These are phyloP conservation scores for Sylvia borin DNA, from an alignment of 2,797 vertebrate genomes.

Conservation along the genomic window DNA sequence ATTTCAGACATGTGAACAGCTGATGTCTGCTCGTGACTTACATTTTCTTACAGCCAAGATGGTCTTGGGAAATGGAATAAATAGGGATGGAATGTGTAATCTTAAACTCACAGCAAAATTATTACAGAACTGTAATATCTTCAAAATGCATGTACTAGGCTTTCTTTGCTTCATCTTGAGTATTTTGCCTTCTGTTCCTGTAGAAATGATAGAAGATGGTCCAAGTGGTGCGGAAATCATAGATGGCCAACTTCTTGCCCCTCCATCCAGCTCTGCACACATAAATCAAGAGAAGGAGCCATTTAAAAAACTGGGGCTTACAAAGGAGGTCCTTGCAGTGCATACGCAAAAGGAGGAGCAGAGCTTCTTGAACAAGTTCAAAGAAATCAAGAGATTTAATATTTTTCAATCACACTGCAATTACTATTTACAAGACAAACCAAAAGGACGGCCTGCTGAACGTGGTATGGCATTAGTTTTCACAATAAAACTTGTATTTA, in stretches of 20 bases:
- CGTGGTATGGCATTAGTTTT: constrained; percentile 43
- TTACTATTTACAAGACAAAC: constrained; percentile 74
- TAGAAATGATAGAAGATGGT: constrained; percentile 89
- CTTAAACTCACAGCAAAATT: not conserved
- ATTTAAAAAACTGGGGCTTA: constrained; percentile 88
- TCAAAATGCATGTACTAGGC: not conserved
- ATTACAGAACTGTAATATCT: not conserved
- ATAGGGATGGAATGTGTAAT: not conserved
- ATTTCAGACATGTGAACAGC: not conserved
- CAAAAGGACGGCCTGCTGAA: constrained; percentile 67
- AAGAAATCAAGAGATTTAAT: constrained; percentile 79
- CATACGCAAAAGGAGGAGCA: constrained; percentile 96
- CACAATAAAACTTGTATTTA: not conserved
- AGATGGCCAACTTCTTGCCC: constrained; percentile 73
- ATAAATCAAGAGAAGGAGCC: constrained; percentile 85
- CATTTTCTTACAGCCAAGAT: not conserved
- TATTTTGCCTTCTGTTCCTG: not conserved
- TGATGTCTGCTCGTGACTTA: not conserved
- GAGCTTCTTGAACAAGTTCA: constrained; percentile 88
- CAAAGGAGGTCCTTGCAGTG: constrained; percentile 92
- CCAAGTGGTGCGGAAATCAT: constrained; percentile 76
- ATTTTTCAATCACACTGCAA: constrained; percentile 83
- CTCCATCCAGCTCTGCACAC: constrained; percentile 67
- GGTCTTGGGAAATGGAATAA: not conserved
- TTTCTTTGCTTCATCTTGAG: not conserved